Base-by-base conservation (phyloP, 2,797 vertebrate genomes). In the Thunnus albacares region DNA sequence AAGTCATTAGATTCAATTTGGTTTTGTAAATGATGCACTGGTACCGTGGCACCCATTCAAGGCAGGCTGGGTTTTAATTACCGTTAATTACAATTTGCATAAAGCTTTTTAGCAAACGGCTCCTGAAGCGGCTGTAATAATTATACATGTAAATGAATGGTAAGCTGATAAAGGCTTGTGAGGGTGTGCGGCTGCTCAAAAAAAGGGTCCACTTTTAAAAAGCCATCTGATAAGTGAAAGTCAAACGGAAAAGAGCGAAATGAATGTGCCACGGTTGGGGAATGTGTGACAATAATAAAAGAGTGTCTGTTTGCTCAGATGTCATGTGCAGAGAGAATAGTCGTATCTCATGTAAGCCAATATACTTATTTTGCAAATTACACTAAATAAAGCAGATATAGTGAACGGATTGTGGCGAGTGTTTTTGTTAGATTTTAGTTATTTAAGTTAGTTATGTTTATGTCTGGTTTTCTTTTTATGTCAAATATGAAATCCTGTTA, bases 11-110 rank as follows among this genome's bases (percentile, higher is more conserved):
- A 95, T 94, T 95, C 88, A 94, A 95, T 96, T 95, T 95, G 90
- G 89, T 86, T 94, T 83, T 87, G 93, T 93, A 95, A 96, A 94
- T 80, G 93, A 90, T 94, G 88, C 93, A 95, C 93, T 91, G 86
- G 85, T 84, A 94, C 87, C 93, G 88, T 91, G 92, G 83, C 90
- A 94, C 91, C 90, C 92, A 92, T 95, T 94, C 81, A 93, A 95
- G 94, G 91, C 91, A 90, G 94, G 89, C 89, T 82, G 87, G 90
- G 90, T 95, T 96, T 96, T 95, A 96, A 96, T 97, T 95, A 96
- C 94, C 83, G 94, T 95, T 97, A 96, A 97, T 96, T 96, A 94
- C 89, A 94, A 96, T 97, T 97, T 96, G 95, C 95, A 96, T 93
- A 94, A 93, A 94, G 95, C 94, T 95, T 95, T 96, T 96, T 90